A percentile compares a stretch with the other conserved stretches of the same genome.
Conservation (phyloP, 2,113 vertebrate genomes). For the Mirounga angustirostris region DNA sequence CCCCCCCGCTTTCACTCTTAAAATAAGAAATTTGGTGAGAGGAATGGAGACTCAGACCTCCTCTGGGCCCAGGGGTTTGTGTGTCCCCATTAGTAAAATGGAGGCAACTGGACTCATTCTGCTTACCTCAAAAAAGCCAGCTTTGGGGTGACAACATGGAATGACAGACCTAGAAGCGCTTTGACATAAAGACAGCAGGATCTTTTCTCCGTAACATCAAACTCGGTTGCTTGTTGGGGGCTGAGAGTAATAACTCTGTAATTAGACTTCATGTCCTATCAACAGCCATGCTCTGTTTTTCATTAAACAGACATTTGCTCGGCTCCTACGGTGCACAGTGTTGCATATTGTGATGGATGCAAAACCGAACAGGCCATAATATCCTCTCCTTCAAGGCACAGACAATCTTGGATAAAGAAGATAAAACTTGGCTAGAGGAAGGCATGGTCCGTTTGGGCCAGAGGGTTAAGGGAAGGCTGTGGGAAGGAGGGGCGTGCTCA, state of each 20-base stretch:
- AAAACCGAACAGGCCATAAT: neutral
- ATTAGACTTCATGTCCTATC: conserved; percentile 67
- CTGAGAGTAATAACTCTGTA: conserved; percentile 64
- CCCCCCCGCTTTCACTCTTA: neutral
- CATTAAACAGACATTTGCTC: conserved; percentile 57
- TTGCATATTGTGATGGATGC: neutral
- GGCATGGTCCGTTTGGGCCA: neutral
- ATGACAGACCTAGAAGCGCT: neutral
- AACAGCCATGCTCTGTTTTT: conserved; percentile 43
- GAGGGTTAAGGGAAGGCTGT: neutral
- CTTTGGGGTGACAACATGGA: neutral
- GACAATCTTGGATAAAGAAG: neutral
- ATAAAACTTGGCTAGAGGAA: conserved; percentile 7
- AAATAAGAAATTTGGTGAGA: neutral
- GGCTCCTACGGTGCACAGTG: neutral
- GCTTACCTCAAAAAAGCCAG: neutral
- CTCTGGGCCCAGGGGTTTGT: neutral
- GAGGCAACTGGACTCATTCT: neutral
- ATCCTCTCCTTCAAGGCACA: conserved; percentile 46
- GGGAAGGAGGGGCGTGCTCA: neutral
- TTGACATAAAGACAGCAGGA: conserved; percentile 37
- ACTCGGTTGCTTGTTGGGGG: neutral
- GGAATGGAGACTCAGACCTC: neutral
- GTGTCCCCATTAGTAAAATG: neutral
- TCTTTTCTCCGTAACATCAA: conserved; percentile 31